Percentiles rank a stretch among this genome's conserved stretches.
phyloP scores from a whole-genome alignment of 2,797 vertebrate genomes.

The Typhlichthys subterraneus region DNA sequence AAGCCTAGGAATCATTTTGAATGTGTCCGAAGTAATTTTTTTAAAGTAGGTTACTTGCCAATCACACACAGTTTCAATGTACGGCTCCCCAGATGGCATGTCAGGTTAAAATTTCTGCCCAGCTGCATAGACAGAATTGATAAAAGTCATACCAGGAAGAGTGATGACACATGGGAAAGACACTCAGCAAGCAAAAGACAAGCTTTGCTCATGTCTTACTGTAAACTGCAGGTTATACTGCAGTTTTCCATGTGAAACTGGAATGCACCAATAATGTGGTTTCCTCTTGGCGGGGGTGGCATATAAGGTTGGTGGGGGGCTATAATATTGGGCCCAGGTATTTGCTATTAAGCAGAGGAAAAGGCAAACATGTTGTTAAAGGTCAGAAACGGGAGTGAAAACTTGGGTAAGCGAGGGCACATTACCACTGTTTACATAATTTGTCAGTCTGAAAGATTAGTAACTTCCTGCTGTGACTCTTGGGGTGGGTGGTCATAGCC shows the following conservation, averaged over 20 bases:
- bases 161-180: background rate
- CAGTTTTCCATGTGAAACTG: background rate
- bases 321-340: constrained; percentile 20
- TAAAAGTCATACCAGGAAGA: background rate
- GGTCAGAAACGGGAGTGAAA: constrained; percentile 32
- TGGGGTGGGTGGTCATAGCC: constrained; percentile 31
- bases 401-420: constrained; percentile 23
- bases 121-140: background rate
- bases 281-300: background rate
- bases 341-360: constrained; percentile 22
- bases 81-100: too few relatives aligned
- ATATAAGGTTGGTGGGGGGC: constrained; percentile 13
- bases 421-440: constrained; percentile 49
- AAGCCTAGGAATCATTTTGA: too few relatives aligned
- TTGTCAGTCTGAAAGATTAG: constrained; percentile 51
- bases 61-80: too few relatives aligned
- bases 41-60: too few relatives aligned
- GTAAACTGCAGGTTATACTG: background rate
- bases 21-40: too few relatives aligned
- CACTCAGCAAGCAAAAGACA: constrained; percentile 7
- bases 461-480: constrained; percentile 47
- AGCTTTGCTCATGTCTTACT: too few relatives aligned
- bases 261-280: background rate
- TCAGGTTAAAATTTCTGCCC: background rate
- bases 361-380: constrained; percentile 40